Percentiles rank a stretch among this genome's conserved stretches.
Conservation (phyloP, 2,888 invertebrate genomes). For the Aleiodes leptofemur region DNA sequence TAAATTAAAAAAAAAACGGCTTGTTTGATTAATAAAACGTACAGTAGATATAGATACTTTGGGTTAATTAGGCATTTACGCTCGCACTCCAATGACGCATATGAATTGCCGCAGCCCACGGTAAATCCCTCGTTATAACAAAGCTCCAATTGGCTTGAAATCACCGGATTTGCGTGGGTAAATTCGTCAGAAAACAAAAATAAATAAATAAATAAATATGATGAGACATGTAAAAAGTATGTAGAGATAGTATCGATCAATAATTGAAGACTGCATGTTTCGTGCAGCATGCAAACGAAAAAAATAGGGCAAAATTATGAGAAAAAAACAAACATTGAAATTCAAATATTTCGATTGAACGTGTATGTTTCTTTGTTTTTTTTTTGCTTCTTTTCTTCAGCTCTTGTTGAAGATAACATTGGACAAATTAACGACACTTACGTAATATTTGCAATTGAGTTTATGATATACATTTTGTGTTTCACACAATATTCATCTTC, state of each 20-base stretch:
- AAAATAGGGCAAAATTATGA: no score
- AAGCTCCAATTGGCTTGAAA: not conserved
- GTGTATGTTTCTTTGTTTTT: not conserved
- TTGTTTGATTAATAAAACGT: conserved; percentile 42
- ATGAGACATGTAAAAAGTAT: no score
- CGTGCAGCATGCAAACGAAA: no score
- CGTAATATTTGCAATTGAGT: conserved; percentile 4
- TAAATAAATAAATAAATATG: not conserved
- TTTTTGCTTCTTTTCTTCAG: not conserved
- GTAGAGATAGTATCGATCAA: no score
- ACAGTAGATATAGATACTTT: conserved; percentile 46
- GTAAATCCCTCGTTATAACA: conserved; percentile 31
- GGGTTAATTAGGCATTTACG: conserved; percentile 56
- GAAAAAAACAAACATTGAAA: no score
- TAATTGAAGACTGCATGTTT: no score
- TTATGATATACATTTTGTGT: no score
- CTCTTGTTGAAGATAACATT: no score
- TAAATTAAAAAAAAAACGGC: conserved; percentile 4
- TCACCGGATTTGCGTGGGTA: not conserved
- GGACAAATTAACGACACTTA: conserved; percentile 11
- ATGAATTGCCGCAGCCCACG: conserved; percentile 48
- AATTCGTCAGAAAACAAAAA: not conserved
- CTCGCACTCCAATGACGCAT: conserved; percentile 56
- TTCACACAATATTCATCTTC: no score
- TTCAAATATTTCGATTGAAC: not conserved